phyloP scores from a whole-genome alignment of 2,888 invertebrate species.

The Baronia brevicornis region DNA sequence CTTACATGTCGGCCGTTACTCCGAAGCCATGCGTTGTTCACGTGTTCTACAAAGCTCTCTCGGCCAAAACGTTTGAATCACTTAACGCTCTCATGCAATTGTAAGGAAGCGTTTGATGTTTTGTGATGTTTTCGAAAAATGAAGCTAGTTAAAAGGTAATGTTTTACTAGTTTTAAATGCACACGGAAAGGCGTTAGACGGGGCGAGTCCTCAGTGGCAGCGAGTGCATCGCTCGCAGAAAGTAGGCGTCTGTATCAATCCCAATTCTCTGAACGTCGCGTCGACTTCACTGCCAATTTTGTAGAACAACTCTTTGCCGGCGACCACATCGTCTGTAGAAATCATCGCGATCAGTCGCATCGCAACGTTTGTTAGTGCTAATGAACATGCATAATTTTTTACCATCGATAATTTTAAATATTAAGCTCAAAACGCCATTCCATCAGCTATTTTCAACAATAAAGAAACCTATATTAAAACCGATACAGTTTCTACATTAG shows the following conservation, averaged over 20 bases:
- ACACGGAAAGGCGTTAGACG: constrained; percentile 27
- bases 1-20: constrained; percentile 44
- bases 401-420: constrained; percentile 12
- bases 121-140: constrained; percentile 16
- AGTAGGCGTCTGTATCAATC: constrained; percentile 33
- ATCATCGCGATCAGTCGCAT: constrained; percentile 40
- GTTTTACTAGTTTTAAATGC: constrained; percentile 52
- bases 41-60: constrained; percentile 17
- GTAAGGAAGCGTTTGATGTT: constrained; percentile 20
- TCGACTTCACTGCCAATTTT: constrained; percentile 95
- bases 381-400: constrained; percentile 38
- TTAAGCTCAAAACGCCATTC: constrained; percentile 43
- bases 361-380: constrained; percentile 24
- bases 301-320: constrained; percentile 93
- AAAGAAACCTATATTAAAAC: constrained; percentile 37
- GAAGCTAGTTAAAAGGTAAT: constrained; percentile 22
- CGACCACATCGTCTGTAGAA: constrained; percentile 86
- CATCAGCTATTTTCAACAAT: constrained; percentile 63
- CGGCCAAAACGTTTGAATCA: constrained; percentile 13
- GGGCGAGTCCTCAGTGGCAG: constrained; percentile 47
- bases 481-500: constrained; percentile 7
- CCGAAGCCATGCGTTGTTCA: constrained; percentile 67
- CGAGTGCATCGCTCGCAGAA: constrained; percentile 60
- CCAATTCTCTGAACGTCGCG: constrained; percentile 86
- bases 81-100: constrained; percentile 26